Conservation (phyloP, 2,113 vertebrate species). For the Thalassarche chlororhynchos region DNA sequence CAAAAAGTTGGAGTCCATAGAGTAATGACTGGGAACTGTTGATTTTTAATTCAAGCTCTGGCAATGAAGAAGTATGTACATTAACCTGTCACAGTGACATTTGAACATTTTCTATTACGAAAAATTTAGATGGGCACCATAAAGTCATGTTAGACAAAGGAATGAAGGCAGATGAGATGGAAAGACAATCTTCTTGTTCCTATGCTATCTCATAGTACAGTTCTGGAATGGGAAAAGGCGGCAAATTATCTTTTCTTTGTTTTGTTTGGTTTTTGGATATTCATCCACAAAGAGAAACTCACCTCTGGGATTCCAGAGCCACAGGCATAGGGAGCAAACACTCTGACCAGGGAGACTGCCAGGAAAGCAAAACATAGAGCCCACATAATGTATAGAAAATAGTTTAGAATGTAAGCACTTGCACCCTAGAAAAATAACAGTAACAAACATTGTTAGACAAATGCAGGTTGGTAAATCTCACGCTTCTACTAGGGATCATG, state of each 20-base stretch:
- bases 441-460: constrained; percentile 44
- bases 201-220: background rate
- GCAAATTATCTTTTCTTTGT: background rate
- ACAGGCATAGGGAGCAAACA: constrained; percentile 97
- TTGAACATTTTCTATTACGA: background rate
- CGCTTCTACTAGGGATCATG: background rate
- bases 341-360: constrained; percentile 94
- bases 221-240: background rate
- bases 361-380: constrained; percentile 93
- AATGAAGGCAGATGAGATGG: background rate
- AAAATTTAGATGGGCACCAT: background rate
- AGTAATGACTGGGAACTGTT: background rate
- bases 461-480: background rate
- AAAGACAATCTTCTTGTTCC: background rate
- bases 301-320: constrained; percentile 99
- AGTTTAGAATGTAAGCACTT: constrained; percentile 94
- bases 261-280: background rate
- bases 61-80: background rate
- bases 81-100: background rate
- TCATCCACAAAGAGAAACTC: constrained; percentile 21
- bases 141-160: background rate
- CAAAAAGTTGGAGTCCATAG: background rate
- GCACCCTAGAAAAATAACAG: constrained; percentile 82
- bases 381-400: constrained; percentile 94
- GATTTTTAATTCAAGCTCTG: background rate